Conservation (phyloP, 2,113 vertebrate genomes). For the Labrus mixtus region DNA sequence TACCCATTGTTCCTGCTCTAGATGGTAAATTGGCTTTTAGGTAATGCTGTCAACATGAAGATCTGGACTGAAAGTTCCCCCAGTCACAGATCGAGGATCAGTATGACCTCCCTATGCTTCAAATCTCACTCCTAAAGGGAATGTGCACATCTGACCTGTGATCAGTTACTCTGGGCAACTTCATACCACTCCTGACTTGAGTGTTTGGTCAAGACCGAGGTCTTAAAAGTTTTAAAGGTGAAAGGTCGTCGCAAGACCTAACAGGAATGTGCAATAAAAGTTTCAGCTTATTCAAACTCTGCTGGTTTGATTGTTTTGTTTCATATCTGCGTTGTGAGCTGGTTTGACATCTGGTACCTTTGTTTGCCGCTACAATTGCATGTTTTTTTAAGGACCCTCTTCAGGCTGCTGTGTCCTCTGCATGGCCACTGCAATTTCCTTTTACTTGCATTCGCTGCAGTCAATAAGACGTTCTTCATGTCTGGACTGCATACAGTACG, state of each 20-base stretch:
- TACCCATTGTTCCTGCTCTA: conserved; percentile 58
- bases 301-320: conserved; percentile 65
- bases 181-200: conserved; percentile 63
- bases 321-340: conserved; percentile 15
- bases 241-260: conserved; percentile 84
- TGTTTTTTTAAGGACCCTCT: conserved; percentile 51
- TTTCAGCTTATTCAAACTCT: conserved; percentile 84
- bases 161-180: conserved; percentile 63
- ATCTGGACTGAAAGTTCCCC: conserved; percentile 55
- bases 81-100: conserved; percentile 55
- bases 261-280: conserved; percentile 90
- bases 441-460: conserved; percentile 35
- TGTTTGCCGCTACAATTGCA: not conserved
- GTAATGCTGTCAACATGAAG: conserved; percentile 55
- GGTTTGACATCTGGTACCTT: not conserved
- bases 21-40: conserved; percentile 55
- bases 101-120: conserved; percentile 61
- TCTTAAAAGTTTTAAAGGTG: conserved; percentile 70
- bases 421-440: conserved; percentile 47
- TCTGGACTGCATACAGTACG: not conserved
- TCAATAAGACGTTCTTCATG: not conserved
- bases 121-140: conserved; percentile 60
- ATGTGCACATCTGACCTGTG: conserved; percentile 66
- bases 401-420: conserved; percentile 47
- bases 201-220: conserved; percentile 73